Evolutionary conservation across 1,140 invertebrate genomes (phyloP), one percentile per base, ranked within the genome.

Genomic region (Pseudoatta argentina): DNA sequence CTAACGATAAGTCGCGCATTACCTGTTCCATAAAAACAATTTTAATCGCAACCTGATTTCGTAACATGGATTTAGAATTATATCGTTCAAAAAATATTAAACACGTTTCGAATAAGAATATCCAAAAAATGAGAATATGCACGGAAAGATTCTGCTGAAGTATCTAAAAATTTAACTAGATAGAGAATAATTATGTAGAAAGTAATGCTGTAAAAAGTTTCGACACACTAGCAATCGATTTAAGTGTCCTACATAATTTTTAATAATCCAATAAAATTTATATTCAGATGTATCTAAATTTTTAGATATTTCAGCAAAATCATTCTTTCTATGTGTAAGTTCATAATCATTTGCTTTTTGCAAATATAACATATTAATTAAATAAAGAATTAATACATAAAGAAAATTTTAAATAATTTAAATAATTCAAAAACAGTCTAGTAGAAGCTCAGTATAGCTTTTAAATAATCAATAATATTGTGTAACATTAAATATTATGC

Each of bases 11-110:
- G 16, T 14, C 14, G n/a, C 21, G n/a, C n/a, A 59, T 27, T 55
- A 34, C 5, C 24, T 71, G 69, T 24, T n/a, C 18, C 10, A 53
- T 44, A 8, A 44, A 57, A 55, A n/a, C 8, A 1, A 61, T 39
- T 44, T 69, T 39, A 18, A 81, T 44, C 51, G 64, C 51, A 44
- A 81, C 21, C 27, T 39, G 21, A 81, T 71, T 57, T 16, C 7
- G 16, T 69, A 27, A 57, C 8, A 24, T 18, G 10, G 24, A 53
- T 78, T 51, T n/a, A 57, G 8, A 27, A 12, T 59, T 44, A 12
- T 27, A 8, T 44, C 10, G 21, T 77, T 30, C 34, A 10, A 61
- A 61, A 51, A 6, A 21, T 14, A 48, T 64, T 14, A 48, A 27
- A 8, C 16, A 48, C 0, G 34, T 7, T 76, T 57, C 14, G 3